These are phyloP conservation scores for Drosophila mojavensis DNA, from an alignment of 1,140 invertebrate genomes.

Conservation along the genomic window DNA sequence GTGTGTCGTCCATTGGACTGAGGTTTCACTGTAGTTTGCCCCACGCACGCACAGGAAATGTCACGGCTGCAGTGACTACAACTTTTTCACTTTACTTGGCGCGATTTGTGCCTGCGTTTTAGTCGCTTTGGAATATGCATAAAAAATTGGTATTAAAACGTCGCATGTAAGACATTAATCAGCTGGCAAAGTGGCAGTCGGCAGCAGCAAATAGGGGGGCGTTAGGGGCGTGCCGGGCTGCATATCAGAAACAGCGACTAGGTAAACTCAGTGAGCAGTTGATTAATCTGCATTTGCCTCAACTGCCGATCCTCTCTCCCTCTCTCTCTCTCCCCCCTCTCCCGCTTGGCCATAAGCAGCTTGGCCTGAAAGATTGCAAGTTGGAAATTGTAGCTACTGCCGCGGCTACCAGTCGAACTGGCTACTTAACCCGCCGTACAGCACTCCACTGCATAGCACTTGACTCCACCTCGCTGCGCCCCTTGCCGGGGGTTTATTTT, in stretches of 20 bases:
- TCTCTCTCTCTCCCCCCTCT: neutral
- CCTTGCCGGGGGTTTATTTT: slow-evolving; percentile 58
- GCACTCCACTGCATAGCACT: slow-evolving; percentile 33
- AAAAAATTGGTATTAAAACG: slow-evolving; percentile 83
- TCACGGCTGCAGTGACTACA: slow-evolving; percentile 66
- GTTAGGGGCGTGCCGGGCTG: neutral
- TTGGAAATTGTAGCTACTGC: slow-evolving; percentile 21
- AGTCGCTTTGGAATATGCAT: slow-evolving; percentile 76
- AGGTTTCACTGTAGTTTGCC: slow-evolving; percentile 27
- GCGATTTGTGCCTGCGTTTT: slow-evolving; percentile 29
- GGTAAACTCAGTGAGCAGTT: slow-evolving; percentile 75
- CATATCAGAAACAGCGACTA: slow-evolving; percentile 57
- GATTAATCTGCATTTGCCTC: slow-evolving; percentile 70
- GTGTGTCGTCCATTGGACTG: neutral
- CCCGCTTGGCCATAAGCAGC: slow-evolving; percentile 5
- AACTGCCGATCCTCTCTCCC: neutral
- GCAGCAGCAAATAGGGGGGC: slow-evolving; percentile 31
- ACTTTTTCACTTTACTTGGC: slow-evolving; percentile 63
- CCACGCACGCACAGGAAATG: slow-evolving; percentile 69
- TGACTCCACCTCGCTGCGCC: slow-evolving; percentile 34
- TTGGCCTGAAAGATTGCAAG: slow-evolving; percentile 18
- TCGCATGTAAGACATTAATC: slow-evolving; percentile 82
- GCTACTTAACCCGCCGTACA: slow-evolving; percentile 45
- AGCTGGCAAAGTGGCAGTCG: slow-evolving; percentile 75
- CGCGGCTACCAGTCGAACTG: slow-evolving; percentile 32